Percentiles rank a stretch among this genome's conserved stretches.
These are phyloP conservation scores for Motacilla tschutschensis DNA, from an alignment of 2,113 vertebrate species.

Conservation along the genomic window DNA sequence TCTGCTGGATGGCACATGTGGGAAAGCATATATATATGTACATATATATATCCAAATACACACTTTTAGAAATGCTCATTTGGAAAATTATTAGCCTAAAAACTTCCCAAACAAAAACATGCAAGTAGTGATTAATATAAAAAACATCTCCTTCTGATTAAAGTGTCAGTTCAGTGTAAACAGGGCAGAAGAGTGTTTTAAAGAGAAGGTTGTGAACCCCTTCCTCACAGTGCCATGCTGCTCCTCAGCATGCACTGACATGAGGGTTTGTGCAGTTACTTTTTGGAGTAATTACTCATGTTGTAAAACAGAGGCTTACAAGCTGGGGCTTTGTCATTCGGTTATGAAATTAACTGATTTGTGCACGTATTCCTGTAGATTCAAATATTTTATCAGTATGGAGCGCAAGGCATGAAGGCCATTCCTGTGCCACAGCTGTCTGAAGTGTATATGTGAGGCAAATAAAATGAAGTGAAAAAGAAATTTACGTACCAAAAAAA, in stretches of 20 bases:
- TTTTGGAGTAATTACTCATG: conserved; percentile 17
- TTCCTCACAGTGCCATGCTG: background rate
- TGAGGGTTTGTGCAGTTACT: background rate
- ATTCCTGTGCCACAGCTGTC: background rate
- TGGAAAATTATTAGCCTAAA: conserved; percentile 21
- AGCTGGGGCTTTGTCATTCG: conserved; percentile 42
- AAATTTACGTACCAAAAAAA: background rate
- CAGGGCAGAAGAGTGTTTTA: background rate
- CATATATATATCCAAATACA: background rate
- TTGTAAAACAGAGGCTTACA: conserved; percentile 43
- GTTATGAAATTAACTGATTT: conserved; percentile 42
- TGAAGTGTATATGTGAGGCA: background rate
- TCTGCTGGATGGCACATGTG: background rate
- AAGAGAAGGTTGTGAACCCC: background rate
- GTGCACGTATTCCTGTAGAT: background rate
- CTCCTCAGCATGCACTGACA: background rate
- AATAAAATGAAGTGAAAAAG: conserved; percentile 22
- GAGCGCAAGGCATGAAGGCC: background rate
- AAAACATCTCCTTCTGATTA: background rate
- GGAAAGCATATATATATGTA: background rate
- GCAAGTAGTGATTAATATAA: background rate
- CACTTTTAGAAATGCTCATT: background rate
- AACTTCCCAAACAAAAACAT: background rate
- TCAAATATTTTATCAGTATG: conserved; percentile 22
- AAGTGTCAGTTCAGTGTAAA: background rate